These are phyloP conservation scores for Betta splendens DNA, from an alignment of 2,797 vertebrate species.

Conservation along the genomic window DNA sequence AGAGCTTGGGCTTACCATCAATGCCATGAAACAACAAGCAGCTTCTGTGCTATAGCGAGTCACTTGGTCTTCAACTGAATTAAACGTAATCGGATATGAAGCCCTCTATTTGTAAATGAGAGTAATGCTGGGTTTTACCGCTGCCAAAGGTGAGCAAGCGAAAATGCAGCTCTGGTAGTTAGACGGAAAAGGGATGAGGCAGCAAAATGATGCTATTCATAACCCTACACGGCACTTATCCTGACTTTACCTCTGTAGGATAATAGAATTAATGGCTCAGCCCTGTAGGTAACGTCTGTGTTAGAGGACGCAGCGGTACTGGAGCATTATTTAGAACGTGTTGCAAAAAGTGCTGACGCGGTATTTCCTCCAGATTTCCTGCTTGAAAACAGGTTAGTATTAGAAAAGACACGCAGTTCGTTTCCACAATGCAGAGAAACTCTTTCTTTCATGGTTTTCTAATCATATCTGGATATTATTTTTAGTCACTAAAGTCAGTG, in stretches of 20 bases:
- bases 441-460: too few species aligned
- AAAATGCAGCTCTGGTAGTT: slow-evolving; percentile 24
- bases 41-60: slow-evolving; percentile 23
- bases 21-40: neutral
- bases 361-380: too few species aligned
- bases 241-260: slow-evolving; percentile 20
- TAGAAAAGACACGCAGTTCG: too few species aligned
- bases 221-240: slow-evolving; percentile 16
- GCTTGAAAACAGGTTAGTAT: too few species aligned
- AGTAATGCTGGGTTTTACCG: slow-evolving; percentile 49
- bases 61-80: slow-evolving; percentile 51
- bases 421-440: too few species aligned
- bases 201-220: slow-evolving; percentile 41
- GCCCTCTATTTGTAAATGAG: slow-evolving; percentile 44
- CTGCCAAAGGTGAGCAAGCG: slow-evolving; percentile 37
- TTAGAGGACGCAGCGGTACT: neutral
- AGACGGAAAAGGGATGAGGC: slow-evolving; percentile 28
- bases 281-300: neutral
- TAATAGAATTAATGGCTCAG: slow-evolving; percentile 6
- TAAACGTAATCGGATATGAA: slow-evolving; percentile 55
- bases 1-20: slow-evolving; percentile 26
- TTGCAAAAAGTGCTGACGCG: neutral
- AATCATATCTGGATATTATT: too few species aligned
- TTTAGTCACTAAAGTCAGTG: too few species aligned
- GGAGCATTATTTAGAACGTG: slow-evolving; percentile 8